phyloP scores from a whole-genome alignment of 2,113 vertebrate species.

The Porphyrio hochstetteri region DNA sequence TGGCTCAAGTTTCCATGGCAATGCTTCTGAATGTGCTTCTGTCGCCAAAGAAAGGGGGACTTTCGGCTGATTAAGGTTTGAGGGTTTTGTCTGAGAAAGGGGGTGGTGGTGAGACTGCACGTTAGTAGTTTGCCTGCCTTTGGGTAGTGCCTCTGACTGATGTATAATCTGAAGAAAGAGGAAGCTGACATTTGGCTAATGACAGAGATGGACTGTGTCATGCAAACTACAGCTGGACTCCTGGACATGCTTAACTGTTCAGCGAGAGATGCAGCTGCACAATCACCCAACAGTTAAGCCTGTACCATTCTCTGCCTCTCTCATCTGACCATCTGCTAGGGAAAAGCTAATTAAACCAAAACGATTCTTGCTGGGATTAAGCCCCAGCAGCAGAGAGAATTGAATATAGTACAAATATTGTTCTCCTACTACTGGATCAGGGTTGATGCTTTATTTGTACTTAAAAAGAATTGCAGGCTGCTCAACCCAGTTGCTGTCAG shows the following conservation, averaged over 20 bases:
- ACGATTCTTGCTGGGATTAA: conserved; percentile 20
- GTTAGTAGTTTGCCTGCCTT: not conserved
- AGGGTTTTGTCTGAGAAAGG: not conserved
- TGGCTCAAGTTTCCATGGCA: conserved; percentile 57
- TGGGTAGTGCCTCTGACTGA: not conserved
- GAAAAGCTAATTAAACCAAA: conserved; percentile 54
- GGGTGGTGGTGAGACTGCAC: not conserved
- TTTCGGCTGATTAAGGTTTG: not conserved
- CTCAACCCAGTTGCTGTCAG: not conserved
- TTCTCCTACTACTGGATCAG: not conserved
- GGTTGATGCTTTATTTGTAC: conserved; percentile 12
- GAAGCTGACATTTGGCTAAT: conserved; percentile 20
- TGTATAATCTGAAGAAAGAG: not conserved
- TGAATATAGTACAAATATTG: conserved; percentile 40
- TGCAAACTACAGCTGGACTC: conserved; percentile 44
- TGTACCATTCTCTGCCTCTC: conserved; percentile 62
- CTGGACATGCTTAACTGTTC: conserved; percentile 27
- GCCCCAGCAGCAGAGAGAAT: conserved; percentile 19
- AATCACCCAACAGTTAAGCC: conserved; percentile 50
- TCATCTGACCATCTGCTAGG: conserved; percentile 57
- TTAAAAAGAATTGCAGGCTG: not conserved
- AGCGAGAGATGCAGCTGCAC: conserved; percentile 51
- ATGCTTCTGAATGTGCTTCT: conserved; percentile 47
- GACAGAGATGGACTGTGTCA: not conserved
- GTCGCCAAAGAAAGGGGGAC: conserved; percentile 21